Conservation (phyloP, 1,140 invertebrate species). For the Aphis craccivora region DNA sequence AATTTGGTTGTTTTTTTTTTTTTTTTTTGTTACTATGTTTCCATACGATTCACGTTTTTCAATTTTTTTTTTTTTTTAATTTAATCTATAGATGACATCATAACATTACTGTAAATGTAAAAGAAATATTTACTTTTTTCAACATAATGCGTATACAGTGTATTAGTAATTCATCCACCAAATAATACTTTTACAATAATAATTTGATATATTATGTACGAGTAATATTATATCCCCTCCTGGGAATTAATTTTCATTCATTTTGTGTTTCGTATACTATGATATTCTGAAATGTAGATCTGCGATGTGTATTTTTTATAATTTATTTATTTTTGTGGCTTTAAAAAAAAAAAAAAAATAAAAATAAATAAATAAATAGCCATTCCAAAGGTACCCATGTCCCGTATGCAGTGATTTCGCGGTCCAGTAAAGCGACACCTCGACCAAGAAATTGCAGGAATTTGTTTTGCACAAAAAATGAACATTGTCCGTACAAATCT, state of each 20-base stretch:
- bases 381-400: neutral
- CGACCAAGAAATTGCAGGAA: neutral
- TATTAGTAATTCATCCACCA: neutral
- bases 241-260: neutral
- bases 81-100: neutral
- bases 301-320: neutral
- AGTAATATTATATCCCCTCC: neutral
- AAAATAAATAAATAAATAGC: neutral
- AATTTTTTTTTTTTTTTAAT: neutral
- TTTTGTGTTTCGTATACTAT: neutral
- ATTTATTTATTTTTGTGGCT: neutral
- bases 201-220: neutral
- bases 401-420: neutral
- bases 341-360: neutral
- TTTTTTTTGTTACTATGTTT: neutral
- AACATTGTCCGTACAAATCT: neutral
- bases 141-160: neutral
- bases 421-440: constrained; percentile 33
- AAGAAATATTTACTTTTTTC: neutral
- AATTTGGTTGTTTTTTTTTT: neutral
- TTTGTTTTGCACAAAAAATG: constrained; percentile 10
- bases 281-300: neutral
- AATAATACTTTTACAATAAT: neutral
- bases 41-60: neutral
- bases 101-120: neutral